phyloP scores from a whole-genome alignment of 2,797 vertebrate genomes.

The Ptychobarbus kaznakovi region DNA sequence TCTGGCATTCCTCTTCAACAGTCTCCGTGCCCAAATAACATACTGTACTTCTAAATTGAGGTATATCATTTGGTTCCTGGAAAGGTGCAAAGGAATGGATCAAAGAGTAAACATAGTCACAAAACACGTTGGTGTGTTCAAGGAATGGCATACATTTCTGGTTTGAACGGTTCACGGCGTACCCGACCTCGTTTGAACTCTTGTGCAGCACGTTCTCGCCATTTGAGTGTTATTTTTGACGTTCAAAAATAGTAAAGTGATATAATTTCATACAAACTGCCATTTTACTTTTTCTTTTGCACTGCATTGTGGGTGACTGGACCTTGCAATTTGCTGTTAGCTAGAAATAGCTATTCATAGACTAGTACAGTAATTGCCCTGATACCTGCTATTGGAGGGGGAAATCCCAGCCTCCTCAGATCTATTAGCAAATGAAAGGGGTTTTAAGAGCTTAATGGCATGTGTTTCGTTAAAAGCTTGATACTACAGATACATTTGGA shows the following conservation, averaged over 20 bases:
- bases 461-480: conserved; percentile 47
- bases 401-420: background rate
- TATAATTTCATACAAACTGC: conserved; percentile 9
- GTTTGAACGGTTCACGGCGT: background rate
- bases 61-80: background rate
- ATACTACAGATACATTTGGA: conserved; percentile 55
- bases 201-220: background rate
- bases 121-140: background rate
- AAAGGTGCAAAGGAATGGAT: background rate
- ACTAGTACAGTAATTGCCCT: conserved; percentile 22
- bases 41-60: conserved; percentile 21
- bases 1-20: conserved; percentile 1
- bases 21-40: conserved; percentile 19
- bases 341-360: background rate
- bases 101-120: background rate
- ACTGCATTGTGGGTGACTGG: background rate
- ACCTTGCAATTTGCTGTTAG: background rate
- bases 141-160: background rate
- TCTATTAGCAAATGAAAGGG: conserved; percentile 65
- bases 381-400: conserved; percentile 46
- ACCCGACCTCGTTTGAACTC: background rate
- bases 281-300: background rate
- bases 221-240: background rate
- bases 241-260: background rate
- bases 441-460: conserved; percentile 56